phyloP scores from a whole-genome alignment of 2,888 invertebrate genomes.

The Adelognathus sp. region DNA sequence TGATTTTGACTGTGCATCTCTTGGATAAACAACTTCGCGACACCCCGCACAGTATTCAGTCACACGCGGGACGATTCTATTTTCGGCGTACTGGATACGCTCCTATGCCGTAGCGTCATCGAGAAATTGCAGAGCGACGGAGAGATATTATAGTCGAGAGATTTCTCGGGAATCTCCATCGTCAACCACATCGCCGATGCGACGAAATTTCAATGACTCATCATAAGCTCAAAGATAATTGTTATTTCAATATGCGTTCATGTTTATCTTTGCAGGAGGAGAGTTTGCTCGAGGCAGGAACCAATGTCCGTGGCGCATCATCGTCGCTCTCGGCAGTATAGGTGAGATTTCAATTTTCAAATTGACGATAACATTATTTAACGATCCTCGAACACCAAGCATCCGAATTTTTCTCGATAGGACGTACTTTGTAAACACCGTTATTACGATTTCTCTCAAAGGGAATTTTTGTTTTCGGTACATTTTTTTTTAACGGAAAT shows the following conservation, averaged over 20 bases:
- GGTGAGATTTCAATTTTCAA: constrained; percentile 63
- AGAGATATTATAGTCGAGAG: constrained; percentile 16
- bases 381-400: too few species aligned
- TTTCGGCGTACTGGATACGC: constrained; percentile 12
- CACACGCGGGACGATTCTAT: constrained; percentile 43
- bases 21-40: background rate
- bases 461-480: too few species aligned
- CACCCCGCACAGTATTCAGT: background rate
- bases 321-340: constrained; percentile 71
- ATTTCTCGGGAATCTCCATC: constrained; percentile 1
- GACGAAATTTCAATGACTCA: background rate
- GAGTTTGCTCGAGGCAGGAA: constrained; percentile 72
- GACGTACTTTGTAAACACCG: too few species aligned
- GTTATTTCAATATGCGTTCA: background rate
- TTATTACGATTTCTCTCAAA: too few species aligned
- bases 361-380: background rate
- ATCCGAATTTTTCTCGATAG: too few species aligned
- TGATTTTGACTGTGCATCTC: background rate
- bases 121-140: constrained; percentile 40
- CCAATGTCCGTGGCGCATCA: constrained; percentile 68
- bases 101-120: constrained; percentile 35
- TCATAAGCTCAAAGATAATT: background rate
- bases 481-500: too few species aligned
- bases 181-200: background rate
- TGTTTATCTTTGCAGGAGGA: constrained; percentile 69